Percentiles rank a stretch among this genome's conserved stretches.
Evolutionary conservation across 1,140 invertebrate species (phyloP).

Genomic region (Ganaspis sp.): DNA sequence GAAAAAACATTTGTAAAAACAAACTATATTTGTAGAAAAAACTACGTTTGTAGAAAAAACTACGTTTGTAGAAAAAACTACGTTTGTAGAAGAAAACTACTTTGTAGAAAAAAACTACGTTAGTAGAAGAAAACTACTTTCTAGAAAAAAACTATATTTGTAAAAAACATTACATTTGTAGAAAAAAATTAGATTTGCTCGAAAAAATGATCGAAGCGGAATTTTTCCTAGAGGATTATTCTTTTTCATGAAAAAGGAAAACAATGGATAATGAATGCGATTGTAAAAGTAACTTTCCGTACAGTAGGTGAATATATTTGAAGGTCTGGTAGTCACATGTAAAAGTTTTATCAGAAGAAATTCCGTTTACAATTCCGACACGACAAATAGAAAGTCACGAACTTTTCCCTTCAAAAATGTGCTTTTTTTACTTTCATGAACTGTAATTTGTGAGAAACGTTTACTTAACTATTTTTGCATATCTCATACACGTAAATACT

Average conservation of each 20-base stretch:
- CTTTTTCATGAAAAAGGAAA: not conserved
- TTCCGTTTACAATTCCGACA: conserved; percentile 11
- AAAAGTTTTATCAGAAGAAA: conserved; percentile 22
- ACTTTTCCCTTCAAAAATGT: not conserved
- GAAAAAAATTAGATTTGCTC: too few species aligned
- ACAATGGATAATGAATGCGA: not conserved
- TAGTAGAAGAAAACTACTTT: too few species aligned
- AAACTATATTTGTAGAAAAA: too few species aligned
- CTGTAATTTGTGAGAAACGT: not conserved
- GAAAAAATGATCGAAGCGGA: too few species aligned
- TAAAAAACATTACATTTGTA: too few species aligned
- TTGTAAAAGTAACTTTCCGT: not conserved
- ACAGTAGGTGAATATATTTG: not conserved
- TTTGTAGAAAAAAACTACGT: too few species aligned
- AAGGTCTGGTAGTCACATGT: not conserved
- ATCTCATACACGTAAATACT: not conserved
- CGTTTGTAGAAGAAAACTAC: too few species aligned
- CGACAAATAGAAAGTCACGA: not conserved
- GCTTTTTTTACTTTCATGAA: not conserved
- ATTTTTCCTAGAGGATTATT: not conserved
- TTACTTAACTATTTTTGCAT: not conserved
- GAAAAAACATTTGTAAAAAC: too few species aligned
- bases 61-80: too few species aligned
- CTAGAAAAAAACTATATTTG: too few species aligned
- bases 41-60: too few species aligned